Percentiles rank a stretch among this genome's conserved stretches.
Evolutionary conservation across 1,140 invertebrate species (phyloP).

Genomic region (Diorhabda carinulata): DNA sequence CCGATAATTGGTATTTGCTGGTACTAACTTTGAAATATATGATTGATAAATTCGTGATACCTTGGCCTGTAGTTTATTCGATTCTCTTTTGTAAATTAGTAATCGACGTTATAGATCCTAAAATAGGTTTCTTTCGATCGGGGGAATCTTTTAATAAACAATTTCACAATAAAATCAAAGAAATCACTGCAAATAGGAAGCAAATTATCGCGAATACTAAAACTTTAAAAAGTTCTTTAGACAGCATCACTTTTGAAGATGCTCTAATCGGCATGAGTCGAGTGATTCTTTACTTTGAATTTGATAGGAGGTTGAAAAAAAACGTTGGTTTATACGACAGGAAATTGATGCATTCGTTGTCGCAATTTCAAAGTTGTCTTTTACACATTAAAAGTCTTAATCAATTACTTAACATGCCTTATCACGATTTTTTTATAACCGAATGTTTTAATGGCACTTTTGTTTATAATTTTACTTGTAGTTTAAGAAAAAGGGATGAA

Average conservation of each 20-base stretch:
- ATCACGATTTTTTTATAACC: constrained; percentile 52
- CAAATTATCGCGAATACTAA: constrained; percentile 27
- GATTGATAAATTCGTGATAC: constrained; percentile 52
- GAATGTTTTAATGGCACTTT: constrained; percentile 68
- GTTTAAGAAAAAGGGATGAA: constrained; percentile 35
- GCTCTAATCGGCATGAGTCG: constrained; percentile 52
- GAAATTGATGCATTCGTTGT: constrained; percentile 62
- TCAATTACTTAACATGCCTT: constrained; percentile 57
- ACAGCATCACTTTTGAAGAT: constrained; percentile 53
- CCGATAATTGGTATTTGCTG: constrained; percentile 60
- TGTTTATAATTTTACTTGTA: constrained; percentile 62
- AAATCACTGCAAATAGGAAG: constrained; percentile 28
- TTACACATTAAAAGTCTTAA: constrained; percentile 62
- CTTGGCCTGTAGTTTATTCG: constrained; percentile 57
- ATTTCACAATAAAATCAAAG: constrained; percentile 23
- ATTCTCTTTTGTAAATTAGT: constrained; percentile 59
- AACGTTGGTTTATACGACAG: constrained; percentile 60
- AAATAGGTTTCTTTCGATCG: constrained; percentile 54
- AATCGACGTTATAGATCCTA: constrained; percentile 58
- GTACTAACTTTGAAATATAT: constrained; percentile 64
- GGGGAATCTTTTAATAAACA: constrained; percentile 33
- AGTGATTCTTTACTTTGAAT: constrained; percentile 61
- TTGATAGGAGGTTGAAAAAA: constrained; percentile 55
- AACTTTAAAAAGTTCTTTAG: constrained; percentile 47
- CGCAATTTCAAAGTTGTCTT: constrained; percentile 68